These are phyloP conservation scores for Aporrectodea caliginosa DNA, from an alignment of 1,140 invertebrate genomes.

Conservation along the genomic window DNA sequence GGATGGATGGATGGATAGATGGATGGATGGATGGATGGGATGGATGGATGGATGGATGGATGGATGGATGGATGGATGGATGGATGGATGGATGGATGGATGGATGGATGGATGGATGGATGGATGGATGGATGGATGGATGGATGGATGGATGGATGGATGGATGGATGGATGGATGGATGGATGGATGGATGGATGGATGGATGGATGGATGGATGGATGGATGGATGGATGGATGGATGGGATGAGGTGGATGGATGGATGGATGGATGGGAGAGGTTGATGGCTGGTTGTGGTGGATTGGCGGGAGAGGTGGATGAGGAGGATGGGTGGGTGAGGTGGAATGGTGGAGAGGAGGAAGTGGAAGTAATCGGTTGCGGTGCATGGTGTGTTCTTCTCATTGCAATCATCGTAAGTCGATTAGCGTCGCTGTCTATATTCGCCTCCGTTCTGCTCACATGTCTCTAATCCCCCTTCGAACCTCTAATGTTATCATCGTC, in stretches of 20 bases:
- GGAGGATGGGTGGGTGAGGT: too few relatives aligned
- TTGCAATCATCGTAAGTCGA: neutral
- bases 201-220: neutral
- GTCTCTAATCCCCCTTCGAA: neutral
- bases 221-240: too few relatives aligned
- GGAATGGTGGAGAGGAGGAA: neutral
- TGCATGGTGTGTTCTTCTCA: neutral
- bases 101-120: neutral
- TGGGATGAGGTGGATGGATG: too few relatives aligned
- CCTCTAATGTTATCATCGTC: neutral
- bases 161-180: too few relatives aligned
- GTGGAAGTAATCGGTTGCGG: neutral
- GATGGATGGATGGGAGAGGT: too few relatives aligned
- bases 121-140: neutral
- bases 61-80: neutral
- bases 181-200: neutral
- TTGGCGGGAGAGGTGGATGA: too few relatives aligned
- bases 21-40: too few relatives aligned
- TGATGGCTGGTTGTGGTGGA: too few relatives aligned
- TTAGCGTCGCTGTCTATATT: neutral
- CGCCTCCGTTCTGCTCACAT: too few relatives aligned
- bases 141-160: neutral
- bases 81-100: conserved; percentile 6
- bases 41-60: conserved; percentile 10
- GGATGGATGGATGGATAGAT: too few relatives aligned